Evolutionary conservation across 2,888 invertebrate genomes (phyloP).

Genomic region (Eupeodes luniger): DNA sequence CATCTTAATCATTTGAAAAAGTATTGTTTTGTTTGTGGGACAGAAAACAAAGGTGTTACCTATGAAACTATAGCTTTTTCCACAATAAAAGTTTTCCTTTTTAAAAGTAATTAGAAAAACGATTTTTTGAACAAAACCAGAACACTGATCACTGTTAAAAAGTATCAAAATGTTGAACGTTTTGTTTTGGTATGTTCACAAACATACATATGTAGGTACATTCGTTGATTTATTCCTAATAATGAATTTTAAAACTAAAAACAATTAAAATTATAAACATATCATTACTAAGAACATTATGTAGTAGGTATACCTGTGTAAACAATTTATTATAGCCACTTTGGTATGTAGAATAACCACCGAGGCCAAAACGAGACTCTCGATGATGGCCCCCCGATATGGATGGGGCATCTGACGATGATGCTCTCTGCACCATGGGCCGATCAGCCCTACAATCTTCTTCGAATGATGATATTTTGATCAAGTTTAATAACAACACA

Average conservation of each 20-base stretch:
- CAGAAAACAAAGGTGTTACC: no score
- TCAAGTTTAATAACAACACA: conserved; percentile 78
- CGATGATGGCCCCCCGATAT: conserved; percentile 83
- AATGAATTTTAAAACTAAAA: neutral
- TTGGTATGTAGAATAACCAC: conserved; percentile 84
- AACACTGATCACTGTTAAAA: no score
- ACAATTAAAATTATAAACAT: neutral
- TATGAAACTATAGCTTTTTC: no score
- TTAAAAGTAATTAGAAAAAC: no score
- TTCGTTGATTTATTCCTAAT: no score
- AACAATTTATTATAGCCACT: conserved; percentile 84
- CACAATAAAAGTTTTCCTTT: no score
- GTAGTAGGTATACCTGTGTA: conserved; percentile 81
- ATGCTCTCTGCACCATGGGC: conserved; percentile 85
- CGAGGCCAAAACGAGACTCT: conserved; percentile 84
- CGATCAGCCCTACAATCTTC: conserved; percentile 84
- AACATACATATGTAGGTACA: no score
- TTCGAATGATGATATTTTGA: conserved; percentile 84
- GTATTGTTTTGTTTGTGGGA: no score
- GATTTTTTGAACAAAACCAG: no score
- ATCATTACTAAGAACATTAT: conserved; percentile 50
- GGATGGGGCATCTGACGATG: conserved; percentile 84
- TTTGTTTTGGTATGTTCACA: no score
- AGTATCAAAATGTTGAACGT: no score
- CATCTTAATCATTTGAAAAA: no score